Evolutionary conservation across 2,113 vertebrate genomes (phyloP).

Genomic region (Pipra filicauda): DNA sequence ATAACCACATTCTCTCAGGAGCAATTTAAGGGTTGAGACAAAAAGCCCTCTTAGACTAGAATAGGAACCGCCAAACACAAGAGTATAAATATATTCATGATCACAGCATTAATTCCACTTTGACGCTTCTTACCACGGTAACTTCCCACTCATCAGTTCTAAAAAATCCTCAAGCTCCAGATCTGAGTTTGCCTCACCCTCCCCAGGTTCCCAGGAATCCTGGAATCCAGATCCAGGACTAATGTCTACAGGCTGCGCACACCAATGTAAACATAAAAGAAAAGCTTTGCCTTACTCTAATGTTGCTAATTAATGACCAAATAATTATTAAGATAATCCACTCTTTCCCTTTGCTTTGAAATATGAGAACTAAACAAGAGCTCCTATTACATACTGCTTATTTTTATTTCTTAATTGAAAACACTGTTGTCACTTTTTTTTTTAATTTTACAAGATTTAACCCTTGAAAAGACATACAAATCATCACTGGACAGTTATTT

Average conservation of each 20-base stretch:
- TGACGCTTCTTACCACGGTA: not conserved
- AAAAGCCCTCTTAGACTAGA: not conserved
- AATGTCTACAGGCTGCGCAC: not conserved
- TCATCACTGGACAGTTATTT: not conserved
- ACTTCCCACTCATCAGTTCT: constrained; percentile 13
- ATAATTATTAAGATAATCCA: not conserved
- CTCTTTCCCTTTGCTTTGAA: not conserved
- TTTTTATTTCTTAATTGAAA: not conserved
- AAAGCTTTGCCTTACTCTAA: not conserved
- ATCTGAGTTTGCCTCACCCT: not conserved
- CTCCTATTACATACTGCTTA: not conserved
- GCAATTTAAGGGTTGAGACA: not conserved
- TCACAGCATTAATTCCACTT: not conserved
- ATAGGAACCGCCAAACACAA: not conserved
- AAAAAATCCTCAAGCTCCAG: constrained; percentile 12
- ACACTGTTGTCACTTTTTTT: not conserved
- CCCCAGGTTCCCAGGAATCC: not conserved
- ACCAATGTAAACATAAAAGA: not conserved
- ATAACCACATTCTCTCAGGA: not conserved
- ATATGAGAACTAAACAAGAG: not conserved
- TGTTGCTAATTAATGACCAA: not conserved
- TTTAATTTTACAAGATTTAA: not conserved
- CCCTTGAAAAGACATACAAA: not conserved
- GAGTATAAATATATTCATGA: not conserved
- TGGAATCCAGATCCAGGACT: not conserved